Conservation (phyloP, 1,140 invertebrate species). For the Drosophila bifasciata region DNA sequence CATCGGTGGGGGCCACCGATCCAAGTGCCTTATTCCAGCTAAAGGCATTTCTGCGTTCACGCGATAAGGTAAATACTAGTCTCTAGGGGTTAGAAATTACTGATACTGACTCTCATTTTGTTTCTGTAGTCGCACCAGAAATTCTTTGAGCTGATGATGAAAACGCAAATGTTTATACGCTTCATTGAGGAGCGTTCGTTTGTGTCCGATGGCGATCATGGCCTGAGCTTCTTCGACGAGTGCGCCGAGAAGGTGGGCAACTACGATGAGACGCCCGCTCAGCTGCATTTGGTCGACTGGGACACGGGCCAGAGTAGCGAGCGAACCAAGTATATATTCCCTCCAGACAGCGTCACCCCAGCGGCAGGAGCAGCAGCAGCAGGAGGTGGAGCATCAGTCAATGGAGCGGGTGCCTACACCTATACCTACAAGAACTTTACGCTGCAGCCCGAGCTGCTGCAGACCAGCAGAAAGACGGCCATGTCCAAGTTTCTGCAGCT, state of each 20-base stretch:
- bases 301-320: conserved; percentile 89
- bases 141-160: conserved; percentile 95
- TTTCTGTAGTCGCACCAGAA: conserved; percentile 92
- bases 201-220: conserved; percentile 97
- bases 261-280: conserved; percentile 86
- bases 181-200: conserved; percentile 99
- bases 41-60: conserved; percentile 89
- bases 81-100: no score
- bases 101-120: background rate
- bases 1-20: conserved; percentile 96
- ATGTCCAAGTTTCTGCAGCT: conserved; percentile 80
- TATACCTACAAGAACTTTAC: conserved; percentile 86
- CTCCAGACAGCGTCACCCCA: conserved; percentile 89
- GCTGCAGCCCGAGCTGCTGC: conserved; percentile 85
- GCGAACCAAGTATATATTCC: conserved; percentile 96
- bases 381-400: background rate
- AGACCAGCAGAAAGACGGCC: conserved; percentile 80
- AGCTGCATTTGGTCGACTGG: conserved; percentile 89
- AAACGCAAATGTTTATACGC: conserved; percentile 98
- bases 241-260: conserved; percentile 92
- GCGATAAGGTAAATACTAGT: conserved; percentile 85
- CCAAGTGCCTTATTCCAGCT: conserved; percentile 97
- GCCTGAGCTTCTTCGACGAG: conserved; percentile 98
- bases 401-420: conserved; percentile 29
- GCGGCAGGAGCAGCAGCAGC: conserved; percentile 21